Base-by-base conservation (phyloP, 2,113 vertebrate species). In the Ammodramus savannarum region DNA sequence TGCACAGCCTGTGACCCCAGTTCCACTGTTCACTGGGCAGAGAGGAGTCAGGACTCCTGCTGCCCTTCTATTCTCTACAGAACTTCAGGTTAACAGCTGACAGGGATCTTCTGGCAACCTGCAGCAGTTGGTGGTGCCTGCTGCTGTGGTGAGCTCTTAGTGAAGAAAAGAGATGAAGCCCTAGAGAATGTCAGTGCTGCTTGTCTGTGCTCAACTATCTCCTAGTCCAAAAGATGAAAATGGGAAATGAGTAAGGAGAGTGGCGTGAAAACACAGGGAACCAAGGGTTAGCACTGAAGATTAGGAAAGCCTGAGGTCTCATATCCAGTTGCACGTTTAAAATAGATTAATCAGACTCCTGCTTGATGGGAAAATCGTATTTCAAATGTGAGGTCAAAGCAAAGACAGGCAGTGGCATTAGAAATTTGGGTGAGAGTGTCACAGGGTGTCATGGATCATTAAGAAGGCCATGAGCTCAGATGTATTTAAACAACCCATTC, bases 361-460 rank as follows among this genome's bases (percentile, higher is more conserved):
- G 22, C 26, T 54, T 23, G n/a, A 29, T 76, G 31, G 13, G 43
- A 38, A 73, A 21, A 3, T 3, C 26, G 13, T 46, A 6, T 46
- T 89, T 78, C 48, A 75, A 15, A 41, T 55, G 18, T 27, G 16
- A 21, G 27, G 16, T 80, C 36, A 71, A 69, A 77, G 31, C 27
- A 36, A 32, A 79, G 58, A 36, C 9, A 31, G 46, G 18, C 4
- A 1, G 9, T 54, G 34, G 12, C 27, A 39, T 51, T 57, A 69
- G 46, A 52, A 77, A 58, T 74, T 34, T 71, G n/a, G 14, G 5
- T 73, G 54, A 63, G 13, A 7, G 23, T 8, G 3, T 13, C 17
- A 13, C 9, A 41, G 22, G 3, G 13, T 32, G 3, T 23, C 1
- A 0, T 27, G n/a, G 9, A 1, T 77, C 10, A 1, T 7, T 17